Evolutionary conservation across 2,797 vertebrate species (phyloP).

Genomic region (Cyclura pinguis): DNA sequence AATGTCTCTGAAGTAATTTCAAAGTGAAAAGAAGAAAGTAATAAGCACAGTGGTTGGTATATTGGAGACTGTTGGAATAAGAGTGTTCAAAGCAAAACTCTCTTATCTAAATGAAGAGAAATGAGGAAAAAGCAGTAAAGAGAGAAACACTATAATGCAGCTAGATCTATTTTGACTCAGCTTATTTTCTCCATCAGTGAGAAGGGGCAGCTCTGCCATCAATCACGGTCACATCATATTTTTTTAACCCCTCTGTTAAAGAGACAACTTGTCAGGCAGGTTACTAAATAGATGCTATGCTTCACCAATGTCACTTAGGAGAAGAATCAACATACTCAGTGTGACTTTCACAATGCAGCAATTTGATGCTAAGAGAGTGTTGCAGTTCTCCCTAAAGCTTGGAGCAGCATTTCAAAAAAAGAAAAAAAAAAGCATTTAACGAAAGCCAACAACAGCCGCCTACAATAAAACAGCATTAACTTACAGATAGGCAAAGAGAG

Average conservation of each 20-base stretch:
- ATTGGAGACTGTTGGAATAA: slow-evolving; percentile 70
- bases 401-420: slow-evolving; percentile 53
- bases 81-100: slow-evolving; percentile 66
- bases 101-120: slow-evolving; percentile 76
- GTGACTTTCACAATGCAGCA: slow-evolving; percentile 57
- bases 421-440: slow-evolving; percentile 33
- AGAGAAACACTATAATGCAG: slow-evolving; percentile 44
- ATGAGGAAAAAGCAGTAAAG: slow-evolving; percentile 65
- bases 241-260: slow-evolving; percentile 60
- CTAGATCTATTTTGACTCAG: slow-evolving; percentile 68
- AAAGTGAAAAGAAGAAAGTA: slow-evolving; percentile 72
- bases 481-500: neutral
- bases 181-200: slow-evolving; percentile 70
- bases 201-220: slow-evolving; percentile 69
- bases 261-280: slow-evolving; percentile 67
- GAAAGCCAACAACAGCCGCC: slow-evolving; percentile 44
- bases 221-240: slow-evolving; percentile 71
- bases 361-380: slow-evolving; percentile 42
- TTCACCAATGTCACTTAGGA: slow-evolving; percentile 59
- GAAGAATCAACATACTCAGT: slow-evolving; percentile 45
- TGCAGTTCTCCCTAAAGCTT: slow-evolving; percentile 49
- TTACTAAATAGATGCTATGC: slow-evolving; percentile 54
- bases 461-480: slow-evolving; percentile 44
- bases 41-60: slow-evolving; percentile 69
- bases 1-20: slow-evolving; percentile 67